Conservation (phyloP, 1,140 invertebrate genomes). For the Notospermus geniculatus region DNA sequence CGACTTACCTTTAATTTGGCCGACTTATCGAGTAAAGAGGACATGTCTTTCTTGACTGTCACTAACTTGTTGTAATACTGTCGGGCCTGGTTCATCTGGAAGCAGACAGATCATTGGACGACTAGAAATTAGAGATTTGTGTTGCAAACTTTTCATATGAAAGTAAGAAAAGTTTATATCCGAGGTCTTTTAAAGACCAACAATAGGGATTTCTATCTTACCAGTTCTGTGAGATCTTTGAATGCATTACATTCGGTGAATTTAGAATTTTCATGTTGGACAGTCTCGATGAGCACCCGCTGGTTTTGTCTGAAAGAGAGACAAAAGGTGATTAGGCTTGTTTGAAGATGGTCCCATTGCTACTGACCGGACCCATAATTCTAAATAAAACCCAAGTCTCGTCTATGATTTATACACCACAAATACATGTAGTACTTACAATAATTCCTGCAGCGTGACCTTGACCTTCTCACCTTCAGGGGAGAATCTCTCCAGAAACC, state of each 20-base stretch:
- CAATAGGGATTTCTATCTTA: conserved; percentile 27
- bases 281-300: conserved; percentile 43
- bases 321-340: neutral
- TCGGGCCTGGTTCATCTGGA: conserved; percentile 44
- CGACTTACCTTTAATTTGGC: conserved; percentile 40
- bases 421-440: conserved; percentile 26
- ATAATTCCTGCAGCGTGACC: conserved; percentile 31
- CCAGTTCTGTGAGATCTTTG: conserved; percentile 33
- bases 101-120: conserved; percentile 3
- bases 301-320: conserved; percentile 37
- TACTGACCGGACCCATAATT: too few species aligned
- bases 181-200: too few species aligned
- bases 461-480: conserved; percentile 38
- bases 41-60: conserved; percentile 45
- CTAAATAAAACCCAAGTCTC: too few species aligned
- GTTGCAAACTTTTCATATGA: too few species aligned
- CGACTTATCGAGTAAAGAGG: conserved; percentile 38
- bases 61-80: conserved; percentile 42
- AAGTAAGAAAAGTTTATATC: too few species aligned
- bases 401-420: too few species aligned
- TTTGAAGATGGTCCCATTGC: neutral
- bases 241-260: conserved; percentile 38
- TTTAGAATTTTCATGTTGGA: conserved; percentile 48
- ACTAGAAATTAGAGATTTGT: neutral
- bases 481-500: conserved; percentile 29